Base-by-base conservation (phyloP, 2,113 vertebrate genomes). In the Etheostoma spectabile region DNA sequence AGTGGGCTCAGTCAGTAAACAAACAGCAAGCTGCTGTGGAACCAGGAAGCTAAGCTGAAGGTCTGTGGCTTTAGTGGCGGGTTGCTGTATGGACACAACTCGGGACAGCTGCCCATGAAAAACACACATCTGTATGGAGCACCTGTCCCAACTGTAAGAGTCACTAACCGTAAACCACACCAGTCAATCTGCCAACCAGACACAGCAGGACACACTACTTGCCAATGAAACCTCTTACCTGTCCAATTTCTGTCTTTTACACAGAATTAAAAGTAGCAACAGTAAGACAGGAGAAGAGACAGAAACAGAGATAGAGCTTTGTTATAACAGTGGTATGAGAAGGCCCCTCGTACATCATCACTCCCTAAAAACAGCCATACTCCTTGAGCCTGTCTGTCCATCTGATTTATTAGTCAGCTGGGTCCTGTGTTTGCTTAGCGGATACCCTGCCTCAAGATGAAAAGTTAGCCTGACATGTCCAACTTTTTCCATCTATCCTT, bases 401-500 rank as follows among this genome's bases (percentile, higher is more conserved):
- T 55, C 68, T 88, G 87, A 93, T 91, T 91, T 80, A 93, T 93
- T 87, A 84, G 80, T 89, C 88, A 87, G 80, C 88, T 77, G 89
- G 80, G 74, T 64, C 68, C 65, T 61, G 63, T 93, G 91, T 92
- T 93, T 93, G 79, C 90, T 92, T 91, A 85, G 84, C 62, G 38
- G 87, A 92, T 92, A 87, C 86, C 79, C 87, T 83, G 85, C 77
- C 76, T 92, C 76, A 42, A 89, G 86, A 90, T 93, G 88, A 93
- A 93, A 87, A 90, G 80, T 85, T 89, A 86, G 73, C 85, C 86
- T 83, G 89, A 91, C 88, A 83, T 60, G 87, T 90, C 83, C 89
- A 93, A 88, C 80, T 86, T 91, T 93, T 94, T 93, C 90, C 93
- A 93, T 86, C 91, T 70, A 78, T 85, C 80, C 81, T 33, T 90